These are phyloP conservation scores for Atta cephalotes DNA, from an alignment of 1,140 invertebrate genomes.

Conservation along the genomic window DNA sequence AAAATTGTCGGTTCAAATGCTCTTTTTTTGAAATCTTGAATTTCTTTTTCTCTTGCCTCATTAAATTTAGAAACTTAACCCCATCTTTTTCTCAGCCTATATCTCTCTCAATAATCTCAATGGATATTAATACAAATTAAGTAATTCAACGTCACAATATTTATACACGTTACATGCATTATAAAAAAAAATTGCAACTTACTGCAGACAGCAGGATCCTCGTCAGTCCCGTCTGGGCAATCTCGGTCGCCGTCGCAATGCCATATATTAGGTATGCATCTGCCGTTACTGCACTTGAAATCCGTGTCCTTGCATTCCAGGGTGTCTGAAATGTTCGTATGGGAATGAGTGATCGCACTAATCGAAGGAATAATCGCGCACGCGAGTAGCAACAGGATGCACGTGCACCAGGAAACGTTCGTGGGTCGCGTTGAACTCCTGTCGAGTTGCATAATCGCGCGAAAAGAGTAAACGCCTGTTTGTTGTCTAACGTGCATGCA, in stretches of 20 bases:
- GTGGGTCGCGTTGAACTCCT: constrained; percentile 56
- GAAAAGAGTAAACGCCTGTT: background rate
- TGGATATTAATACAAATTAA: background rate
- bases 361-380: constrained; percentile 46
- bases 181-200: constrained; percentile 83
- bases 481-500: background rate
- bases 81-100: background rate
- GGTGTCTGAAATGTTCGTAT: constrained; percentile 86
- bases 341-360: constrained; percentile 41
- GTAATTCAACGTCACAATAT: background rate
- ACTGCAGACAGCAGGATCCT: constrained; percentile 90
- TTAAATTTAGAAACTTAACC: background rate
- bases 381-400: constrained; percentile 46
- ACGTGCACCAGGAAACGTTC: constrained; percentile 66
- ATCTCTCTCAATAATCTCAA: background rate
- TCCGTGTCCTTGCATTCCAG: constrained; percentile 89
- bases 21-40: background rate
- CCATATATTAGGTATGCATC: constrained; percentile 93
- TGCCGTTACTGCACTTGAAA: constrained; percentile 91
- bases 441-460: constrained; percentile 53
- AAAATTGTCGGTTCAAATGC: background rate
- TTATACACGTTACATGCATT: background rate
- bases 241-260: constrained; percentile 92
- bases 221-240: constrained; percentile 92
- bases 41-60: background rate